phyloP scores from a whole-genome alignment of 2,797 vertebrate species.

The Lacerta viridis region DNA sequence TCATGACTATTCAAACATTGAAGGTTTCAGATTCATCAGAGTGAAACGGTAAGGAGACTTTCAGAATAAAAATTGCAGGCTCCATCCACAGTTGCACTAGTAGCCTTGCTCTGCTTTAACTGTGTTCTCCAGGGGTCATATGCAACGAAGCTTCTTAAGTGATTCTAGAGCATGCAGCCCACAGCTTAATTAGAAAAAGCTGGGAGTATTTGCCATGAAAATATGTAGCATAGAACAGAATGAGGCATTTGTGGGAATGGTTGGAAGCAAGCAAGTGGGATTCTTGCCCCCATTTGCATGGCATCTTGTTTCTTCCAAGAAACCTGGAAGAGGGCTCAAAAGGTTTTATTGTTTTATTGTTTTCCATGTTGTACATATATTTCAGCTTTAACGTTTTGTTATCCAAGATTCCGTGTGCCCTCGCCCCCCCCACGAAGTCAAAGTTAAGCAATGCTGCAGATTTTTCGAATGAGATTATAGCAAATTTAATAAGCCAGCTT shows the following conservation, averaged over 20 bases:
- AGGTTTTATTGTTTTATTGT: not conserved
- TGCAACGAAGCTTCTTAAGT: constrained; percentile 69
- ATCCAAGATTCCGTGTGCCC: not conserved
- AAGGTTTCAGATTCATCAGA: constrained; percentile 77
- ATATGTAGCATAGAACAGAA: not conserved
- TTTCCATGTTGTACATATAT: not conserved
- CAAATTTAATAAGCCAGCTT: not conserved
- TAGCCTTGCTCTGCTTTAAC: constrained; percentile 63
- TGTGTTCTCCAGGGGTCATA: constrained; percentile 11
- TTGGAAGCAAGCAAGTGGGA: not conserved
- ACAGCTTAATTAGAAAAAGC: constrained; percentile 29
- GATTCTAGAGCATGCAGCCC: constrained; percentile 69
- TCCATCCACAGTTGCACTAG: constrained; percentile 64
- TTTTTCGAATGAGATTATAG: not conserved
- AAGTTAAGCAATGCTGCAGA: not conserved
- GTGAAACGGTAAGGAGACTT: constrained; percentile 74
- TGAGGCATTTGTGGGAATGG: constrained; percentile 5
- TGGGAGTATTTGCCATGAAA: constrained; percentile 15
- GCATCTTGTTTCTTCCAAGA: not conserved
- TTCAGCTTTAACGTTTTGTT: not conserved
- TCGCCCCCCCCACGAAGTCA: not conserved
- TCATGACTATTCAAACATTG: constrained; percentile 72
- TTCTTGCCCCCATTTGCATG: not conserved
- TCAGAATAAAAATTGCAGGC: constrained; percentile 75
- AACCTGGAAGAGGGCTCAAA: constrained; percentile 1